A percentile compares a stretch with the other conserved stretches of the same genome.
These are phyloP conservation scores for Sceloporus undulatus DNA, from an alignment of 2,113 vertebrate species.

Conservation along the genomic window DNA sequence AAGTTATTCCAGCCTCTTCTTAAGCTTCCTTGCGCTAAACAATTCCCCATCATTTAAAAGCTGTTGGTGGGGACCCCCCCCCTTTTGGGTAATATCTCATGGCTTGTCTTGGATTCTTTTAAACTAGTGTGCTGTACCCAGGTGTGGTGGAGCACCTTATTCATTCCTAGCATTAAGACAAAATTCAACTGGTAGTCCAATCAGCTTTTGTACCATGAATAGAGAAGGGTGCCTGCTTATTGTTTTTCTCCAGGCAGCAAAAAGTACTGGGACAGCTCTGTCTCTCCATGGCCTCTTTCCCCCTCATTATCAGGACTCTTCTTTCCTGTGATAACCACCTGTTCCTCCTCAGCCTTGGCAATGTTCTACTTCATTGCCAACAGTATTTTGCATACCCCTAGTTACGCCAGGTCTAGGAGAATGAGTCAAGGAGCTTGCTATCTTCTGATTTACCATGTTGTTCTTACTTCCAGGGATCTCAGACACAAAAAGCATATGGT, in stretches of 20 bases:
- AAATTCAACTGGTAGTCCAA: neutral
- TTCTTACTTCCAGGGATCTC: constrained; percentile 36
- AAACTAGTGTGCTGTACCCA: neutral
- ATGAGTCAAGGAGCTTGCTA: constrained; percentile 2
- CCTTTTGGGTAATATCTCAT: no score
- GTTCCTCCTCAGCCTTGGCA: neutral
- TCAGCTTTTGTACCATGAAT: neutral
- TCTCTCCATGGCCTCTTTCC: neutral
- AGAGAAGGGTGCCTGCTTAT: neutral
- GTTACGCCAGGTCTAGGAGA: neutral
- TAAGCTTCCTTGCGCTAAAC: no score
- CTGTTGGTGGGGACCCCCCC: no score
- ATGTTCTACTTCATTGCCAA: neutral
- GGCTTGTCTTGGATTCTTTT: neutral
- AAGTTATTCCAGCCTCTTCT: no score
- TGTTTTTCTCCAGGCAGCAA: neutral
- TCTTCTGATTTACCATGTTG: constrained; percentile 52
- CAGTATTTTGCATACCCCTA: neutral
- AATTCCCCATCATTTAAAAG: no score
- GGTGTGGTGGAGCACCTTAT: neutral
- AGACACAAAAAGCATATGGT: constrained; percentile 58
- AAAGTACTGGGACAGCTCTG: neutral
- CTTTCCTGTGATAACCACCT: neutral
- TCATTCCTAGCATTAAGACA: neutral
- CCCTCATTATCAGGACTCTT: neutral